Percentiles rank a stretch among this genome's conserved stretches.
These are phyloP conservation scores for Catocala fraxini DNA, from an alignment of 2,888 invertebrate genomes.

Conservation along the genomic window DNA sequence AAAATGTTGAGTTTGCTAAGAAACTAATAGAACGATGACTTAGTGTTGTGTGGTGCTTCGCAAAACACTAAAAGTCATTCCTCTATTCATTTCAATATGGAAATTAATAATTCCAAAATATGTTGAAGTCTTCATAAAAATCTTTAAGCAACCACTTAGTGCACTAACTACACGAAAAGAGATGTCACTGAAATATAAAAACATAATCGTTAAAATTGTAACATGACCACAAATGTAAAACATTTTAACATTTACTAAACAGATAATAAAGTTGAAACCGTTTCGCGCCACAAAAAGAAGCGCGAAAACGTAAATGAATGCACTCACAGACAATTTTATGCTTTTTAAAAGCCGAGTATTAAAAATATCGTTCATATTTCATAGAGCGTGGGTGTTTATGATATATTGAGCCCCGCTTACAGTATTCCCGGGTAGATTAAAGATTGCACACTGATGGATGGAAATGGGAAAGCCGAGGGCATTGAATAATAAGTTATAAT, in stretches of 20 bases:
- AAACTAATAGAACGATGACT: too few species aligned
- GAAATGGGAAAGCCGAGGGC: constrained; percentile 55
- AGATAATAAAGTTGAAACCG: constrained; percentile 8
- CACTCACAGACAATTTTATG: constrained; percentile 36
- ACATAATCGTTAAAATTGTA: background rate
- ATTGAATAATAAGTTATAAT: constrained; percentile 58
- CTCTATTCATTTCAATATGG: too few species aligned
- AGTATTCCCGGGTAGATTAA: constrained; percentile 56
- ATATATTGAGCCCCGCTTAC: constrained; percentile 52
- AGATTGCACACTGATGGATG: constrained; percentile 70
- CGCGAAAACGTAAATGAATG: constrained; percentile 33
- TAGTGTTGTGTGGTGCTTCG: too few species aligned
- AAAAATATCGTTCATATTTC: constrained; percentile 52
- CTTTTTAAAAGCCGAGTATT: constrained; percentile 36
- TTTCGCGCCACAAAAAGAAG: constrained; percentile 20
- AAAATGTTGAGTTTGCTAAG: too few species aligned
- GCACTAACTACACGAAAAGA: too few species aligned
- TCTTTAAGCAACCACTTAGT: too few species aligned
- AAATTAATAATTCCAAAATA: too few species aligned
- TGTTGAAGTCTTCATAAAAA: too few species aligned
- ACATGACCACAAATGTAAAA: constrained; percentile 3
- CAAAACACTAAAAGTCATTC: too few species aligned
- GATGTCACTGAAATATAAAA: too few species aligned
- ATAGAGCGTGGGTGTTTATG: constrained; percentile 60
- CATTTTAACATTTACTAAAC: constrained; percentile 5